These are phyloP conservation scores for Prochilodus magdalenae DNA, from an alignment of 2,113 vertebrate genomes.

Conservation along the genomic window DNA sequence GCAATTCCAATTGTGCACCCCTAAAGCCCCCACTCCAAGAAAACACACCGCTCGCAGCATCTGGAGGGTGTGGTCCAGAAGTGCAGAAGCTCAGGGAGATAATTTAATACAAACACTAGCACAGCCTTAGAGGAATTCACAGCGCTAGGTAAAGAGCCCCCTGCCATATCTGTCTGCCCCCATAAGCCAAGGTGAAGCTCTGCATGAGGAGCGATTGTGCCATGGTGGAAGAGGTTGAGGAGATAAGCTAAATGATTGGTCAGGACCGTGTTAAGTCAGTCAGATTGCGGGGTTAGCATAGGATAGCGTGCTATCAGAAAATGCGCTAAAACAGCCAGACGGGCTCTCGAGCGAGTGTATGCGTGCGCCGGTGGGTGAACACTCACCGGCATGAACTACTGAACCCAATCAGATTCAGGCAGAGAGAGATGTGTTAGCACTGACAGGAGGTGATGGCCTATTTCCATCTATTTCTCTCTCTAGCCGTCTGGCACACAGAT, in stretches of 20 bases:
- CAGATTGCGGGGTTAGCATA: slow-evolving; percentile 55
- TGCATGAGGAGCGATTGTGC: not conserved
- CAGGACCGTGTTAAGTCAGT: slow-evolving; percentile 48
- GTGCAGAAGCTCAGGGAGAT: not conserved
- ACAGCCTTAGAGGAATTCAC: slow-evolving; percentile 1
- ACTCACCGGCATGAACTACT: slow-evolving; percentile 67
- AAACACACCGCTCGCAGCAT: too few species aligned
- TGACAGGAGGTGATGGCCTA: slow-evolving; percentile 59
- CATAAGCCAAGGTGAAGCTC: not conserved
- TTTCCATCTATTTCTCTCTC: slow-evolving; percentile 11
- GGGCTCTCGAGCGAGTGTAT: slow-evolving; percentile 53
- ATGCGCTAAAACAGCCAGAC: slow-evolving; percentile 67
- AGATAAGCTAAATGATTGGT: slow-evolving; percentile 42
- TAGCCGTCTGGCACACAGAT: not conserved
- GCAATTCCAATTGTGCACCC: too few species aligned
- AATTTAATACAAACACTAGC: not conserved
- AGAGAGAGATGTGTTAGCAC: slow-evolving; percentile 61
- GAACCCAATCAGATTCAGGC: slow-evolving; percentile 68
- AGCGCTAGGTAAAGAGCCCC: not conserved
- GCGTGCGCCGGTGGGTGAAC: slow-evolving; percentile 14
- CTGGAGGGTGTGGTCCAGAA: not conserved
- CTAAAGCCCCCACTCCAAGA: too few species aligned
- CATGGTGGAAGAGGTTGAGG: not conserved
- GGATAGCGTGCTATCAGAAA: slow-evolving; percentile 60
- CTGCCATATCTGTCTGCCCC: slow-evolving; percentile 15